Evolutionary conservation across 1,140 invertebrate species (phyloP), one percentile per base, ranked within the genome.

Genomic region (Elymnias hypermnestra): DNA sequence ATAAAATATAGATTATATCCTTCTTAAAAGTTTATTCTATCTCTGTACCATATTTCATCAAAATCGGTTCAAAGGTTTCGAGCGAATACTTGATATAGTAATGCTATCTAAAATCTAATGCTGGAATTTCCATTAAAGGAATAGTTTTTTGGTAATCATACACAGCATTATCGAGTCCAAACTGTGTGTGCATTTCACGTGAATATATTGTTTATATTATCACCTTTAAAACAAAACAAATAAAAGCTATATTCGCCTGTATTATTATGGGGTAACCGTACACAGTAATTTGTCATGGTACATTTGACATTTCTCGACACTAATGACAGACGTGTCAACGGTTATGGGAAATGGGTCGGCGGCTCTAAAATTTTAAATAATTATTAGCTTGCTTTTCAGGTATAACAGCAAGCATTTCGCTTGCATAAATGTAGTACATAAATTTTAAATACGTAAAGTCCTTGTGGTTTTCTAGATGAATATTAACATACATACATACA

Each of bases 291-390:
- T 21, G 14, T 40, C 12, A 17, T 28, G 19, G 18, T 23, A 38
- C 44, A 47, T 39, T 38, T 47, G 44, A 47, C 44, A 39, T 39
- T 31, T n/a, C 13, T 9, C n/a, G 44, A 47, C 44, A 26, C 39
- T 39, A 47, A 47, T 31, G 44, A 18, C 36, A 47, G 37, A 47
- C 44, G 44, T 47, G 44, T 47, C 44, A 47, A 39, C 44, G 36
- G 35, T 21, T 39, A 39, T 31, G 25, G 18, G 35, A 38, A 46
- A 46, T 46, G 36, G 44, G 44, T 22, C 23, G 36, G 17, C 22
- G 5, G 23, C 12, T 39, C 22, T 8, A 12, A 38, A 15, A 38
- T 38, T 38, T 15, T 15, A 23, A 38, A 38, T 38, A 38, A 38
- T 21, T 37, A 37, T 10, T 29, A 29, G 26, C 26, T 13, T 12